Evolutionary conservation across 2,888 invertebrate species (phyloP).

Genomic region (Diarsia rubi): DNA sequence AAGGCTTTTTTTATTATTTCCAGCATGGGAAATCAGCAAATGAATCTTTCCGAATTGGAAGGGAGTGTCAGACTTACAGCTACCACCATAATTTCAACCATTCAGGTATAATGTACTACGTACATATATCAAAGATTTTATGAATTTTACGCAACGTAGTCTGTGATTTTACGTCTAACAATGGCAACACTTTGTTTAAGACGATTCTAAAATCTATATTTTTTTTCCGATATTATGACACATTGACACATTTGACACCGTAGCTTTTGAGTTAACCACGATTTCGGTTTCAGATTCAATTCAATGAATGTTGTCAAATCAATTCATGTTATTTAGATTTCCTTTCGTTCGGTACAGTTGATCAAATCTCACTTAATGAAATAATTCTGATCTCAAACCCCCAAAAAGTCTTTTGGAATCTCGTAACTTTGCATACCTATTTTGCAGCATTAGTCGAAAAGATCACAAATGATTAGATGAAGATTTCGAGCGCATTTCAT

Average conservation of each 20-base stretch:
- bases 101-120: too few relatives aligned
- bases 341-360: neutral
- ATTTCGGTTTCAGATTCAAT: neutral
- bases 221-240: too few relatives aligned
- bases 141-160: too few relatives aligned
- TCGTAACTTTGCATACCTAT: neutral
- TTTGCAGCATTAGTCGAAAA: neutral
- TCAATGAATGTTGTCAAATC: neutral
- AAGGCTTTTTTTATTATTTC: too few relatives aligned
- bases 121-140: too few relatives aligned
- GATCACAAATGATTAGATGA: constrained; percentile 1
- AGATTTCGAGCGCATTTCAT: neutral
- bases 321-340: neutral
- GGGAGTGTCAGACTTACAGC: too few relatives aligned
- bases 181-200: neutral
- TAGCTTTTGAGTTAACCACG: constrained; percentile 15
- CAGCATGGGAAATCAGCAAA: too few relatives aligned
- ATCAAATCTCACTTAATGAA: neutral
- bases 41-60: too few relatives aligned
- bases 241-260: too few relatives aligned
- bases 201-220: too few relatives aligned
- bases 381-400: neutral
- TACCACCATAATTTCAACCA: too few relatives aligned
- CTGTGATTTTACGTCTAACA: too few relatives aligned
- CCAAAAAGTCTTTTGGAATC: neutral